phyloP scores from a whole-genome alignment of 1,140 invertebrate genomes.

The Diploscapter pachys region DNA sequence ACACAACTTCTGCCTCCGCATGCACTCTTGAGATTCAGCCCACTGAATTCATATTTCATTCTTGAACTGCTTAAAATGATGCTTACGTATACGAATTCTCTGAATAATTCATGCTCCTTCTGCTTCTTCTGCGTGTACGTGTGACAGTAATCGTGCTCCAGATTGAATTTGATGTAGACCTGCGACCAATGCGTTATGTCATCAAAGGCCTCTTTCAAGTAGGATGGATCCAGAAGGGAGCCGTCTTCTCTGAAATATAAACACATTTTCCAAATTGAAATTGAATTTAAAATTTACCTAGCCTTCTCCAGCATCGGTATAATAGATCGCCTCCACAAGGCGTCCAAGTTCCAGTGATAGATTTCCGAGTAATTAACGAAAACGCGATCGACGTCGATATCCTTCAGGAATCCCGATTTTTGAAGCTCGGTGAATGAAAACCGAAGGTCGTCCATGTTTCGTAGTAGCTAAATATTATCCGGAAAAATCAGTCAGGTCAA shows the following conservation, averaged over 20 bases:
- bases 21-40: constrained; percentile 79
- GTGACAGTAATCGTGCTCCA: constrained; percentile 78
- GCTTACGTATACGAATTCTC: constrained; percentile 75
- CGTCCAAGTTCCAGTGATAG: constrained; percentile 37
- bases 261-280: constrained; percentile 5
- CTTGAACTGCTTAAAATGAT: constrained; percentile 39
- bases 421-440: too few species aligned
- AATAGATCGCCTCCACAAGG: constrained; percentile 49
- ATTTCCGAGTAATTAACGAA: constrained; percentile 51
- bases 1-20: constrained; percentile 77
- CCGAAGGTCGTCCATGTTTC: constrained; percentile 63
- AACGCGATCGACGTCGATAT: constrained; percentile 42
- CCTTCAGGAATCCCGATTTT: not conserved
- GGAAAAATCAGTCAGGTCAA: too few species aligned
- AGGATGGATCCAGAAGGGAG: constrained; percentile 69
- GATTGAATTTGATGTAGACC: constrained; percentile 75
- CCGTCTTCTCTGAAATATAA: constrained; percentile 60
- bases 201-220: constrained; percentile 71
- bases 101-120: constrained; percentile 80
- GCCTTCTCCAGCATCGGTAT: constrained; percentile 47
- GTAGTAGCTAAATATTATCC: too few species aligned
- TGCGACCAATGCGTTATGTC: constrained; percentile 62
- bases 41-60: constrained; percentile 65
- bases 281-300: constrained; percentile 24
- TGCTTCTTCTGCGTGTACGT: constrained; percentile 80